These are phyloP conservation scores for Prionace glauca DNA, from an alignment of 2,797 vertebrate species.

Conservation along the genomic window DNA sequence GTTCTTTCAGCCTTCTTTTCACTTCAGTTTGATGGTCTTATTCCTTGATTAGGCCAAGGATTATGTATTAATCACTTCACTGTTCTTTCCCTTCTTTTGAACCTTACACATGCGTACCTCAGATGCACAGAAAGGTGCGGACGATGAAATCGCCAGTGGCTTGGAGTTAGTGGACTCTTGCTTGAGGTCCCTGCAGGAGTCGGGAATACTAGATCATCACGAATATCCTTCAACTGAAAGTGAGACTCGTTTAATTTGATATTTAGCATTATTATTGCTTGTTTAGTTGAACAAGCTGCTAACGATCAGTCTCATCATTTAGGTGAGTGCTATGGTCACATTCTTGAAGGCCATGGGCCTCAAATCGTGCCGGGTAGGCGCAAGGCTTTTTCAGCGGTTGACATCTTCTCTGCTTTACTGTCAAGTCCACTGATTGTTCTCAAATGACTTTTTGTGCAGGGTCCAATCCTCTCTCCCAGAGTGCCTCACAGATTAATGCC, in stretches of 20 bases:
- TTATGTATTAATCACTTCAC: conserved; percentile 3
- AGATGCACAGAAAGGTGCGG: conserved; percentile 94
- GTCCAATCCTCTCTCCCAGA: conserved; percentile 93
- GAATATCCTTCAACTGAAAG: conserved; percentile 82
- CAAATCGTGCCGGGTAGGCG: neutral
- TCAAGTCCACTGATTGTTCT: conserved; percentile 72
- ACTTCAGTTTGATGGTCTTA: neutral
- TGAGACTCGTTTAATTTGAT: conserved; percentile 56
- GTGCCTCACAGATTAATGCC: conserved; percentile 94
- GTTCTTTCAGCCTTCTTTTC: conserved; percentile 33
- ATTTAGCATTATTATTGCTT: neutral
- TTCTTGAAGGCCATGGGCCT: neutral
- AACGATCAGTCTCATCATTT: neutral
- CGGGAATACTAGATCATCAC: conserved; percentile 91
- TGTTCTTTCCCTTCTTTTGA: conserved; percentile 37
- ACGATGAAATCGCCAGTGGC: conserved; percentile 93
- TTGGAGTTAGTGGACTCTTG: conserved; percentile 96
- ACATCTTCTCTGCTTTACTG: conserved; percentile 66
- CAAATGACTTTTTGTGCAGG: conserved; percentile 67
- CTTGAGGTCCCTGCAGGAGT: conserved; percentile 93
- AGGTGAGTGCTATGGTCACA: neutral
- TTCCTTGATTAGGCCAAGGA: neutral
- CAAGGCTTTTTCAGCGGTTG: conserved; percentile 64
- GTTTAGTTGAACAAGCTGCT: neutral
- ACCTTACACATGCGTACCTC: conserved; percentile 46